phyloP scores from a whole-genome alignment of 2,113 vertebrate species.

The Oxygymnocypris stewartii region DNA sequence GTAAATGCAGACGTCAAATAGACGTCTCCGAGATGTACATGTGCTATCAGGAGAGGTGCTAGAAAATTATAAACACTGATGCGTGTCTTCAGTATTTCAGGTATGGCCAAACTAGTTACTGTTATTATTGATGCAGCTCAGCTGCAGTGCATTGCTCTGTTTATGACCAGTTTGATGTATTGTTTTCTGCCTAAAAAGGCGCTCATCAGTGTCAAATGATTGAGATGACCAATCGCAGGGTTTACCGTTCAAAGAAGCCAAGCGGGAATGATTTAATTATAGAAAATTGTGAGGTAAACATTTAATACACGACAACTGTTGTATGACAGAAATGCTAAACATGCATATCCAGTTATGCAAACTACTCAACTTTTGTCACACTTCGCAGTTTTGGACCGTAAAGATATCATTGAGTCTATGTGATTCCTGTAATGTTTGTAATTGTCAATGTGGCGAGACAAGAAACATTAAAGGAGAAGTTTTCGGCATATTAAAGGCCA shows the following conservation, averaged over 20 bases:
- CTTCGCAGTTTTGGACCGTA: neutral
- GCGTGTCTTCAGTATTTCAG: neutral
- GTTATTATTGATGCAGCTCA: neutral
- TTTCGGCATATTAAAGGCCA: neutral
- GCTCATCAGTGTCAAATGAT: neutral
- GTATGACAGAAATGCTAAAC: neutral
- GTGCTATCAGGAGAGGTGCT: neutral
- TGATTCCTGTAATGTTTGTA: neutral
- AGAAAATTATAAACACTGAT: neutral
- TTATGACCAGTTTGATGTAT: neutral
- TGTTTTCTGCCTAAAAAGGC: neutral
- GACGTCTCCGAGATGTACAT: too few species aligned
- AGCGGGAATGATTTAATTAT: neutral
- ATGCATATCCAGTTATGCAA: neutral
- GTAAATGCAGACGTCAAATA: too few species aligned
- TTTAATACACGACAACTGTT: neutral
- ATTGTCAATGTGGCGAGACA: neutral
- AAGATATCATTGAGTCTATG: neutral
- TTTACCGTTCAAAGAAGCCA: neutral
- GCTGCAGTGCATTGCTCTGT: neutral
- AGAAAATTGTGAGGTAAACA: neutral
- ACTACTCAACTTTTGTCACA: neutral
- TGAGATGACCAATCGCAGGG: neutral
- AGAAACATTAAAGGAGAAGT: neutral
- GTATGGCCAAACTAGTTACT: neutral